phyloP scores from a whole-genome alignment of 2,113 vertebrate genomes.

The Corydoras sp. region DNA sequence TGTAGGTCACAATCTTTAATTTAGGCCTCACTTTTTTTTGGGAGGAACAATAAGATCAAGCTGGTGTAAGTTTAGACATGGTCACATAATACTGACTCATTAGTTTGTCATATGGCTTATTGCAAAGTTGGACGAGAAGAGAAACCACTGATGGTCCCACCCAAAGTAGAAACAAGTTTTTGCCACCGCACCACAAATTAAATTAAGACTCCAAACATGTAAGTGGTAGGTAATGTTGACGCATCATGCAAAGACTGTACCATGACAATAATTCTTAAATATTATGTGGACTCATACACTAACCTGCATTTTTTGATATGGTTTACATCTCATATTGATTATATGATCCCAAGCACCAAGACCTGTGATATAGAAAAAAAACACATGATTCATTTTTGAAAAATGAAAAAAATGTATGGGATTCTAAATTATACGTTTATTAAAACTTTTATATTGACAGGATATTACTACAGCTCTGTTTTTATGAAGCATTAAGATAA shows the following conservation, averaged over 20 bases:
- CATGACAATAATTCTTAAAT: too few species aligned
- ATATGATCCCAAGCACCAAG: conserved; percentile 91
- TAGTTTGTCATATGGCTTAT: conserved; percentile 1
- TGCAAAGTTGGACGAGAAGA: conserved; percentile 5
- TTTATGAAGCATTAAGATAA: too few species aligned
- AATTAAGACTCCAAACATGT: not conserved
- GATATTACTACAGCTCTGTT: too few species aligned
- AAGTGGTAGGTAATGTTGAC: too few species aligned
- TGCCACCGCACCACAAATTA: not conserved
- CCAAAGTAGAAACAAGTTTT: conserved; percentile 1
- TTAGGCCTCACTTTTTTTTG: conserved; percentile 4
- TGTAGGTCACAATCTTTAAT: not conserved
- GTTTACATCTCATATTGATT: conserved; percentile 79
- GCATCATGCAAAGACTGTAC: too few species aligned
- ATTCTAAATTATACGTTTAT: too few species aligned
- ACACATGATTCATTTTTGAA: too few species aligned
- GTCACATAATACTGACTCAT: conserved; percentile 6
- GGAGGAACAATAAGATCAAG: conserved; percentile 2
- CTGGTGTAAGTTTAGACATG: conserved; percentile 3
- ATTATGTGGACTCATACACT: conserved; percentile 1
- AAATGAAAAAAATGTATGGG: too few species aligned
- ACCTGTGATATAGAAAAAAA: too few species aligned
- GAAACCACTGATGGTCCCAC: not conserved
- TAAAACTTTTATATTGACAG: too few species aligned
- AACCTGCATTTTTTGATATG: conserved; percentile 94